A percentile compares a stretch with the other conserved stretches of the same genome.
These are phyloP conservation scores for Barbus barbus DNA, from an alignment of 2,113 vertebrate species.

Conservation along the genomic window DNA sequence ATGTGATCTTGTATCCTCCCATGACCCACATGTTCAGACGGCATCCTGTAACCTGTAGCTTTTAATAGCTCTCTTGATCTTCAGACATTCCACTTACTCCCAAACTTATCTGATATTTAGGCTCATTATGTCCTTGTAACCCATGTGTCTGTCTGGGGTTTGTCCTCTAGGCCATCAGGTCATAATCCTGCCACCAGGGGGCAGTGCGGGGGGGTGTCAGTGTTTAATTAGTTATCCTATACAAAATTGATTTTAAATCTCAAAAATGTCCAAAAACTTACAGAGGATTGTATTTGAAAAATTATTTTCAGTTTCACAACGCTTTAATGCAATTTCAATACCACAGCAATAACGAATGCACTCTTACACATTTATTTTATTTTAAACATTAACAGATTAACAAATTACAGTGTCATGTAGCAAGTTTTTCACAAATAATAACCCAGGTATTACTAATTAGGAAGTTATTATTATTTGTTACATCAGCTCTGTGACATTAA, in stretches of 20 bases:
- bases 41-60: slow-evolving; percentile 16
- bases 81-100: slow-evolving; percentile 1
- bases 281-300: neutral
- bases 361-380: neutral
- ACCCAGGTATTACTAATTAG: too few relatives aligned
- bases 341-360: neutral
- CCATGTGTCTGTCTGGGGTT: slow-evolving; percentile 1
- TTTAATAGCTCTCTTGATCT: slow-evolving; percentile 25
- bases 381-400: neutral
- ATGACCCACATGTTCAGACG: neutral
- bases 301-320: neutral
- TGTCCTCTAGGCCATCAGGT: slow-evolving; percentile 39
- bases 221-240: neutral
- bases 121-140: neutral
- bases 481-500: neutral
- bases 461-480: neutral
- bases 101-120: slow-evolving; percentile 5
- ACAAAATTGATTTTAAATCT: neutral
- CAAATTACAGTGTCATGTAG: too few relatives aligned
- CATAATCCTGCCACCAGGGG: slow-evolving; percentile 52
- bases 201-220: slow-evolving; percentile 28
- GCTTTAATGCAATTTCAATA: neutral
- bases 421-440: too few relatives aligned
- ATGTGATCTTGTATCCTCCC: neutral
- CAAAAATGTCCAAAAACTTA: too few relatives aligned